Base-by-base conservation (phyloP, 1,140 invertebrate genomes). In the Bombus cullumanus region DNA sequence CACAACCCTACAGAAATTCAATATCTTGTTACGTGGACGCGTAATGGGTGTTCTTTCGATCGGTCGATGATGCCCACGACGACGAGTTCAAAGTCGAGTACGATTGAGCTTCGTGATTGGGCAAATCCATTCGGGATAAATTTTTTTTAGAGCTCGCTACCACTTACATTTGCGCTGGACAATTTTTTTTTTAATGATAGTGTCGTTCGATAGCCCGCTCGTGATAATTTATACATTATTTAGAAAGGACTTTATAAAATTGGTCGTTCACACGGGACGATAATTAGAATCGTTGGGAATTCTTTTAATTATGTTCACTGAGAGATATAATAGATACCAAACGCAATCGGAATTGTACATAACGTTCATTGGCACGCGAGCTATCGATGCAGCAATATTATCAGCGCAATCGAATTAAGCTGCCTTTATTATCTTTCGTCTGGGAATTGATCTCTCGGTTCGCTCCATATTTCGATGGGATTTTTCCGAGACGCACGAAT, bases 1-100 rank as follows among this genome's bases (percentile, higher is more conserved):
- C 74, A 59, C 72, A 88, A 88, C 77, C 83, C 68, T 77, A 47
- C 68, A 86, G 82, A 90, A 90, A 90, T 90, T 90, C 88, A 88
- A 90, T 90, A 90, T 90, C 88, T 90, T 90, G 86, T 90, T 90
- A 90, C 66, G 77, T 68, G 81, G 64, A 89, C 57, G 74, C 72
- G 85, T 90, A 90, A 91, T 88, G 85, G 68, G 69, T 79, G 77
- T 68, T 80, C 64, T 83, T 85, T 88, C 78, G 79, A 88, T 89
- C 85, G 78, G 43, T 71, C 88, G 59, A 68, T 77, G 76, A 53
- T 78, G 85, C 47, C 39, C 64, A 22, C 12, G 37, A 71, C 12
- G 37, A 71, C 18, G 47, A 76, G 39, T 66, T 68, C 64, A 74
- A 83, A 89, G 87, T 86, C 88, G 87, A 86, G 80, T 82, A 74